phyloP scores from a whole-genome alignment of 2,797 vertebrate genomes.

The Lerista edwardsae region DNA sequence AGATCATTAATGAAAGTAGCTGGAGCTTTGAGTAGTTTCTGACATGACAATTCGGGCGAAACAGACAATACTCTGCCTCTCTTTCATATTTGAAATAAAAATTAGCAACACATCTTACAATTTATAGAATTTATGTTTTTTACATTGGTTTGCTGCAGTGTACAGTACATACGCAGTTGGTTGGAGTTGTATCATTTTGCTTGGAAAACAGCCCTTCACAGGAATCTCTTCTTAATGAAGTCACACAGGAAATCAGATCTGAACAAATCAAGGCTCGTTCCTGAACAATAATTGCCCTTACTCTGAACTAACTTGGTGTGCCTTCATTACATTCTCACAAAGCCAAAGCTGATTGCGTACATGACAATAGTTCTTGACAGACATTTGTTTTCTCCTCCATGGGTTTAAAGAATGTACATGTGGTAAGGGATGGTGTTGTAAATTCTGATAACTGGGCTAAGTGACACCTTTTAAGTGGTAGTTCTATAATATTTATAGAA shows the following conservation, averaged over 20 bases:
- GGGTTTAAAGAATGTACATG: not conserved
- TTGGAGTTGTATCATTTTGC: not conserved
- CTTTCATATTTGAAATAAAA: not conserved
- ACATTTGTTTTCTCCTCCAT: too few relatives aligned
- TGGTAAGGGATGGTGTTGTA: too few relatives aligned
- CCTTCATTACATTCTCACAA: not conserved
- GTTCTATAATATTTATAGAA: too few relatives aligned
- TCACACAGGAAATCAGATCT: not conserved
- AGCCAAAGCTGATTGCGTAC: not conserved
- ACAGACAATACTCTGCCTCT: not conserved
- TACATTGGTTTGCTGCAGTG: not conserved
- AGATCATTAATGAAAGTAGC: slow-evolving; percentile 2
- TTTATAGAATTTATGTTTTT: not conserved
- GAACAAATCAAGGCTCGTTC: not conserved
- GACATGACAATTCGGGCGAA: not conserved
- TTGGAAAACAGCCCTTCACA: not conserved
- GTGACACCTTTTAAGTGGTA: too few relatives aligned
- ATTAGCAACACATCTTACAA: too few relatives aligned
- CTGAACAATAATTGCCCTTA: not conserved
- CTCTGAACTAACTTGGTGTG: not conserved
- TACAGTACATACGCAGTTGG: not conserved
- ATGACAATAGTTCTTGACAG: too few relatives aligned
- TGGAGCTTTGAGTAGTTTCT: not conserved
- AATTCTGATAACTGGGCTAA: too few relatives aligned
- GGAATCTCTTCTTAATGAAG: not conserved